Evolutionary conservation across 2,797 vertebrate species (phyloP).

Genomic region (Sus cebifrons): DNA sequence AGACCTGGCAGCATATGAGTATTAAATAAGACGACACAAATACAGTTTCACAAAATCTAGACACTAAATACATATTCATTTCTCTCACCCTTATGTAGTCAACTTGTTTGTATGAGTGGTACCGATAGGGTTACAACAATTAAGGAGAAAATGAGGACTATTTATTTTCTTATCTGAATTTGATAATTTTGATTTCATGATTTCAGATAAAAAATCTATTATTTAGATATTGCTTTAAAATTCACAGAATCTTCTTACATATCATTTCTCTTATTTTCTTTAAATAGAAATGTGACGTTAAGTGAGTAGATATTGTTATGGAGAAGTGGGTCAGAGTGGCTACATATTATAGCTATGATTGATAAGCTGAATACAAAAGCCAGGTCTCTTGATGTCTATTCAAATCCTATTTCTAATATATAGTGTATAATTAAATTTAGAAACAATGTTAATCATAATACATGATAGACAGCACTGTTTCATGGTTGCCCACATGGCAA

Average conservation of each 20-base stretch:
- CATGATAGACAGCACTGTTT: background rate
- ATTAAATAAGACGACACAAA: conserved; percentile 34
- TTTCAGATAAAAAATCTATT: background rate
- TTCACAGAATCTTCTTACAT: background rate
- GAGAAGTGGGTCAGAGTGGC: background rate
- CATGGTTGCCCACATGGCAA: background rate
- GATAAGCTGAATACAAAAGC: background rate
- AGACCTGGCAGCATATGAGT: background rate
- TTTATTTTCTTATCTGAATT: background rate
- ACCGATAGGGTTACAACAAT: background rate
- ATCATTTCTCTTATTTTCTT: conserved; percentile 8
- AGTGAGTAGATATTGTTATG: background rate
- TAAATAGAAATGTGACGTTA: background rate
- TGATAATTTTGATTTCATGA: background rate
- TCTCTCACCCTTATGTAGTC: background rate
- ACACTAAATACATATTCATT: background rate
- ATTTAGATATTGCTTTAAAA: background rate
- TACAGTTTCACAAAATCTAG: background rate
- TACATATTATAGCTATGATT: background rate
- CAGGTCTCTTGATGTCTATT: background rate
- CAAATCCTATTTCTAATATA: background rate
- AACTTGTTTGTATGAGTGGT: background rate
- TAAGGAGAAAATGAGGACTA: background rate
- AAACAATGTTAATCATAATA: background rate
- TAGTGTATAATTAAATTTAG: background rate